Conservation (phyloP, 2,113 vertebrate species). For the Burhinus oedicnemus region DNA sequence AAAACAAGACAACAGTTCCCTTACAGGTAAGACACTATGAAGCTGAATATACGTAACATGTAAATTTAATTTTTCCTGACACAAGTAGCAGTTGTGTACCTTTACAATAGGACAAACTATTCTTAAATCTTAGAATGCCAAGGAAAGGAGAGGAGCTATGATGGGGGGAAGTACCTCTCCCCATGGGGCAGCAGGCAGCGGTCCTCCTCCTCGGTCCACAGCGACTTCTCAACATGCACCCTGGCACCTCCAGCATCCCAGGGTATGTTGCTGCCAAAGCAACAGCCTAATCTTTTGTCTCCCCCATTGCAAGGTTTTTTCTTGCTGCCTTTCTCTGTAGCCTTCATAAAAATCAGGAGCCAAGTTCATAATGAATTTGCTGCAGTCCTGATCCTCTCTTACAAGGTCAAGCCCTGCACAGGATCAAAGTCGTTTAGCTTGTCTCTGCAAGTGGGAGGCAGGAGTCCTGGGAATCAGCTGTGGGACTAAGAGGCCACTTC, state of each 20-base stretch:
- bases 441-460: neutral
- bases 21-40: neutral
- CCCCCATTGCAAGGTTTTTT: neutral
- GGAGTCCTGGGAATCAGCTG: neutral
- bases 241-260: neutral
- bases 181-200: rapidly evolving
- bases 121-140: neutral
- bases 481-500: neutral
- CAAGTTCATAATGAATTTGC: neutral
- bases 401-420: neutral
- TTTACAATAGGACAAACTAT: neutral
- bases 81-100: neutral
- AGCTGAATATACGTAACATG: rapidly evolving
- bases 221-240: rapidly evolving
- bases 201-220: neutral
- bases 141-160: neutral
- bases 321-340: neutral
- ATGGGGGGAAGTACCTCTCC: neutral
- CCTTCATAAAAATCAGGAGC: neutral
- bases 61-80: neutral
- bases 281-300: neutral
- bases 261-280: neutral
- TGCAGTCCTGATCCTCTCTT: neutral
- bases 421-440: neutral
- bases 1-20: neutral